A percentile compares a stretch with the other conserved stretches of the same genome.
Conservation (phyloP, 2,113 vertebrate genomes). For the Ceyx cyanopectus region DNA sequence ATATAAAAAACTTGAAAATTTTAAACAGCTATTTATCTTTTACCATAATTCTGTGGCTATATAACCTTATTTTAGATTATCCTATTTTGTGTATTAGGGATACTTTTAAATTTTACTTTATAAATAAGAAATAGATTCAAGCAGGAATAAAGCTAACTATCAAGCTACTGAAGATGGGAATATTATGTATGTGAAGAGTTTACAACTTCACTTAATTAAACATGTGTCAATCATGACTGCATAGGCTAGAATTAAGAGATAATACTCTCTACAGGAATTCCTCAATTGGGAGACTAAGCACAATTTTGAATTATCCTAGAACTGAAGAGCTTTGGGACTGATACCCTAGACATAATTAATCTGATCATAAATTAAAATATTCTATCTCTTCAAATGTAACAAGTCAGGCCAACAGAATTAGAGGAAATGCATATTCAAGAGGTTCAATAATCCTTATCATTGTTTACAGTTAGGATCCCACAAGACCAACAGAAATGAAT, state of each 20-base stretch:
- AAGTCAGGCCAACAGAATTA: not conserved
- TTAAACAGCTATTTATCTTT: not conserved
- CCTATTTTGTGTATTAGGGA: not conserved
- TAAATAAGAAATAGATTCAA: not conserved
- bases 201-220: not conserved
- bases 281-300: not conserved
- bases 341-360: not conserved
- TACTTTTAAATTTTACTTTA: not conserved
- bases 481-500: not conserved
- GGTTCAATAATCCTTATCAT: not conserved
- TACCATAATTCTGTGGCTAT: not conserved
- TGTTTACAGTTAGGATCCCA: not conserved
- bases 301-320: not conserved
- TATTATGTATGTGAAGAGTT: not conserved
- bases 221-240: not conserved
- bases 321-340: not conserved
- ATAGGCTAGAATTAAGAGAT: not conserved
- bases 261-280: not conserved
- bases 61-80: not conserved
- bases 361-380: conserved; percentile 8
- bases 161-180: not conserved
- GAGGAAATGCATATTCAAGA: not conserved
- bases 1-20: not conserved
- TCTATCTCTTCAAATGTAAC: not conserved
- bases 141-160: not conserved